phyloP scores from a whole-genome alignment of 2,888 invertebrate genomes.

The Hipparchia semele region DNA sequence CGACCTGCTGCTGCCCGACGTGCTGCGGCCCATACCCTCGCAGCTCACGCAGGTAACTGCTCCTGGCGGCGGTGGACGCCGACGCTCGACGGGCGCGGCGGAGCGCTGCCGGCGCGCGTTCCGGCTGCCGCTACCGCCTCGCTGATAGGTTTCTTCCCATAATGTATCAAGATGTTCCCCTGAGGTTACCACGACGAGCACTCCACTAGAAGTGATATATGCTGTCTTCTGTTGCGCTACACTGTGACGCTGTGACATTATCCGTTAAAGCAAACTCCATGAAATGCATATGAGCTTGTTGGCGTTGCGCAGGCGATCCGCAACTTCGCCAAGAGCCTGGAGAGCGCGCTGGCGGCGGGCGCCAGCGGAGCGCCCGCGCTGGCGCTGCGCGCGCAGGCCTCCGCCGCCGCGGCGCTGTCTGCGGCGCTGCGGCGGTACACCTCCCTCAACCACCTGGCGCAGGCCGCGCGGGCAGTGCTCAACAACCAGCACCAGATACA shows the following conservation, averaged over 20 bases:
- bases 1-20: slow-evolving; percentile 98
- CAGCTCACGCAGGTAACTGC: slow-evolving; percentile 88
- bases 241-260: too few relatives aligned
- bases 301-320: slow-evolving; percentile 81
- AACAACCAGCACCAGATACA: slow-evolving; percentile 97
- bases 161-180: too few relatives aligned
- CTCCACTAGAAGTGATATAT: too few relatives aligned
- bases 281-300: background rate
- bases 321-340: slow-evolving; percentile 84
- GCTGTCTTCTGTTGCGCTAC: too few relatives aligned
- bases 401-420: slow-evolving; percentile 96
- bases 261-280: too few relatives aligned
- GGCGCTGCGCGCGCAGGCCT: slow-evolving; percentile 90
- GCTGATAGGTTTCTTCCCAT: too few relatives aligned
- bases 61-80: slow-evolving; percentile 93
- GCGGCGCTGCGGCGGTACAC: slow-evolving; percentile 98
- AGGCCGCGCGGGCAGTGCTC: slow-evolving; percentile 97
- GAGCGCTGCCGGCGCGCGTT: slow-evolving; percentile 96
- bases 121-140: slow-evolving; percentile 85
- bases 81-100: slow-evolving; percentile 92
- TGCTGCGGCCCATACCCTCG: slow-evolving; percentile 96
- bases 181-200: too few relatives aligned
- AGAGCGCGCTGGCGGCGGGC: slow-evolving; percentile 93
- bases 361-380: slow-evolving; percentile 92
- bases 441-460: slow-evolving; percentile 97